Evolutionary conservation across 1,140 invertebrate genomes (phyloP), one percentile per base, ranked within the genome.

Genomic region (Scaptomyza pallida): DNA sequence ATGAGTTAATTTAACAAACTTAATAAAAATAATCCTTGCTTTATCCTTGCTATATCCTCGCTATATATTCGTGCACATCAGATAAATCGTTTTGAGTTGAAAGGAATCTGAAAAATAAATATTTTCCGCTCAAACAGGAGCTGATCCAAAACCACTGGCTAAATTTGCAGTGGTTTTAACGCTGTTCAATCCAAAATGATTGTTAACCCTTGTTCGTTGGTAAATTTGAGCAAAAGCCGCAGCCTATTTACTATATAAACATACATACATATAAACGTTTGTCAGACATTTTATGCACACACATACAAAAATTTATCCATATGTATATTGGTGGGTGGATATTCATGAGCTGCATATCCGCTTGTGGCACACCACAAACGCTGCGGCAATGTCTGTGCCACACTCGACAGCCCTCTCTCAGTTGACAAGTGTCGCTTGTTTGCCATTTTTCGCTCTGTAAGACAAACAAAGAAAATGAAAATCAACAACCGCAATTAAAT

Each of bases 191-290:
- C 35, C 15, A 33, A 17, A 44, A 45, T 55, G 9, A n/a, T 37
- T 37, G 33, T 37, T 55, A 57, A 60, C 48, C 35, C 48, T n/a
- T n/a, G n/a, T 41, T 54, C 60, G 45, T 44, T 63, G 68, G 64
- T 77, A 70, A 85, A 85, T 85, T 85, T 76, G 72, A 78, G 69
- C 43, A 41, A 64, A 19, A 50, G 63, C 81, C 80, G 37, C 81
- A 86, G 68, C 70, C 69, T 74, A 85, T 85, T 85, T n/a, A n/a
- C n/a, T n/a, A n/a, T n/a, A n/a, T n/a, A n/a, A n/a, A n/a, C n/a
- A n/a, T n/a, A n/a, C n/a, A n/a, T n/a, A n/a, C 5, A 26, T 85
- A 85, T 85, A 85, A 86, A 86, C 73, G 80, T 85, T 80, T 77
- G 74, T 43, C 81, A 61, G 55, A 73, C n/a, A n/a, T 63, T 72